Evolutionary conservation across 2,113 vertebrate species (phyloP).

Genomic region (Syngnathoides biaculeatus): DNA sequence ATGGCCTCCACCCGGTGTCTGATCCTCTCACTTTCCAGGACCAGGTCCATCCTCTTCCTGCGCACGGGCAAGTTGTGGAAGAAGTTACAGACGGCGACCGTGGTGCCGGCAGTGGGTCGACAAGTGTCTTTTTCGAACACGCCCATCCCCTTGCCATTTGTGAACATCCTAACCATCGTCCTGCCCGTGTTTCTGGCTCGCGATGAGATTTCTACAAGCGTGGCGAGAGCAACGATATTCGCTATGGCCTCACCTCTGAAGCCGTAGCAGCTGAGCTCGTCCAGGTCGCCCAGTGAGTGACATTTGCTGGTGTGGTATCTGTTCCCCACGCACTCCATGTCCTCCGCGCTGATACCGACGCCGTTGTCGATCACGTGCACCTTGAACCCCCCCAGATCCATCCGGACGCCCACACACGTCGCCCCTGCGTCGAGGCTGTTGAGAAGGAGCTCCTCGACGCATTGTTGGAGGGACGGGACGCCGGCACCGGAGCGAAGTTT

Average conservation of each 20-base stretch:
- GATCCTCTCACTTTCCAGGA: conserved; percentile 85
- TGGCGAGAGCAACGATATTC: conserved; percentile 80
- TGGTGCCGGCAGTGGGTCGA: conserved; percentile 85
- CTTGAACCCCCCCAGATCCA: conserved; percentile 88
- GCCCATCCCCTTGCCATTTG: conserved; percentile 74
- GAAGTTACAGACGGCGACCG: conserved; percentile 83
- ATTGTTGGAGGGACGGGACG: conserved; percentile 82
- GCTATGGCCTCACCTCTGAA: conserved; percentile 93
- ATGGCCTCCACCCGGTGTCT: conserved; percentile 86
- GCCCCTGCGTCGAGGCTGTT: conserved; percentile 90
- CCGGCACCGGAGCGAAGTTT: conserved; percentile 86
- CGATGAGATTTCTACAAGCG: conserved; percentile 85
- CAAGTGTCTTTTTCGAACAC: conserved; percentile 75
- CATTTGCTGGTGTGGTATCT: conserved; percentile 92
- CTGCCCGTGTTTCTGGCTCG: conserved; percentile 74
- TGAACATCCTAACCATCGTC: conserved; percentile 85
- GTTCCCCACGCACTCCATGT: conserved; percentile 78
- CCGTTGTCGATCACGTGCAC: conserved; percentile 94
- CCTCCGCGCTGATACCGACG: conserved; percentile 77
- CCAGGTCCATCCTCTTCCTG: conserved; percentile 80
- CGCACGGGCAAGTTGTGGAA: conserved; percentile 90
- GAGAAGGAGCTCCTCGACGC: conserved; percentile 89
- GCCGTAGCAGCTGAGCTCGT: conserved; percentile 82
- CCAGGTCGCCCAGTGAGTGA: conserved; percentile 78
- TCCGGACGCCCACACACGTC: conserved; percentile 85